Evolutionary conservation across 1,140 invertebrate genomes (phyloP).

Genomic region (Calephelis virginiensis): DNA sequence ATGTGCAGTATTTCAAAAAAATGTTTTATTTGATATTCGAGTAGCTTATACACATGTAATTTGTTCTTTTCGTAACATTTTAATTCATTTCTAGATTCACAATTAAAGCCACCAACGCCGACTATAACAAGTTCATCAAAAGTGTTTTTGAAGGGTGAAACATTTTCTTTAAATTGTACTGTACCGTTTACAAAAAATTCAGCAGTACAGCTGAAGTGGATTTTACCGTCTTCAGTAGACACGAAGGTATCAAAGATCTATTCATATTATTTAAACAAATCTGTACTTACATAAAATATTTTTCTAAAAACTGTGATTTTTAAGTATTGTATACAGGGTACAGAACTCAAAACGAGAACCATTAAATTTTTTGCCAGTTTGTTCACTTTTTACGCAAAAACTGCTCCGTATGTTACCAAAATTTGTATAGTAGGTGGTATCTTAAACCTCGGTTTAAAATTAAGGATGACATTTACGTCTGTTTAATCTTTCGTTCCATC

Average conservation of each 20-base stretch:
- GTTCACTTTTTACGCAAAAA: too few species aligned
- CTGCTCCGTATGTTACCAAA: too few species aligned
- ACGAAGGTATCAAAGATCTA: not conserved
- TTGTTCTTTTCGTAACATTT: not conserved
- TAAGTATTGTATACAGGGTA: too few species aligned
- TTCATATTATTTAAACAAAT: too few species aligned
- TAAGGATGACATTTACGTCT: too few species aligned
- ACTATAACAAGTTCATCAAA: slow-evolving; percentile 29
- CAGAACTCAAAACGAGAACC: too few species aligned
- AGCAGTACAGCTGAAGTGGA: slow-evolving; percentile 46
- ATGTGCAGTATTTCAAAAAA: slow-evolving; percentile 10
- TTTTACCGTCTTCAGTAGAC: slow-evolving; percentile 27
- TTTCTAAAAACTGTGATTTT: too few species aligned
- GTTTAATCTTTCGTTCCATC: too few species aligned
- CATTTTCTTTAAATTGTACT: slow-evolving; percentile 56
- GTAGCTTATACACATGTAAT: not conserved
- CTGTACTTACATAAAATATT: too few species aligned
- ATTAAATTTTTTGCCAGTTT: too few species aligned
- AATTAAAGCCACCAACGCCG: slow-evolving; percentile 39
- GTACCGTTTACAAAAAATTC: slow-evolving; percentile 42
- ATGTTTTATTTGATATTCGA: slow-evolving; percentile 15
- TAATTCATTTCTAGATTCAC: slow-evolving; percentile 33
- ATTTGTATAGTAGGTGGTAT: too few species aligned
- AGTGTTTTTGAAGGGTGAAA: slow-evolving; percentile 54
- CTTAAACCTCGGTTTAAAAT: too few species aligned